Conservation (phyloP, 2,888 invertebrate genomes). For the Agonopterix alstromeriana region DNA sequence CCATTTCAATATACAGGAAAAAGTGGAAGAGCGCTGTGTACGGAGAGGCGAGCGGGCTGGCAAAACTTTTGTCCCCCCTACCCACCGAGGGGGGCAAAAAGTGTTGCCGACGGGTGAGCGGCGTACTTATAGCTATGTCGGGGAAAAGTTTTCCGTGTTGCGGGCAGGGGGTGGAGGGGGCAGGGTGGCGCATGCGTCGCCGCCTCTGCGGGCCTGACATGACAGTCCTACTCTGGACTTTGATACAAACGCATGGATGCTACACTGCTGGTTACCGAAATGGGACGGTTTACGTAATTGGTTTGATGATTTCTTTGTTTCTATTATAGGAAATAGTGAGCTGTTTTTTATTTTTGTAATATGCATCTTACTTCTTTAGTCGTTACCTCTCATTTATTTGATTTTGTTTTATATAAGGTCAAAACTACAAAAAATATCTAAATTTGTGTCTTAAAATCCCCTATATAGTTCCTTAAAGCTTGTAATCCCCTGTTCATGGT, state of each 20-base stretch:
- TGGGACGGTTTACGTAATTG: too few relatives aligned
- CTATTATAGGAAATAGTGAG: too few relatives aligned
- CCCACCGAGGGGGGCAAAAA: slow-evolving; percentile 68
- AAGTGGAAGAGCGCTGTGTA: slow-evolving; percentile 75
- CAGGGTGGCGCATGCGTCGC: slow-evolving; percentile 61
- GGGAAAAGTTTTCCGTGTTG: slow-evolving; percentile 77
- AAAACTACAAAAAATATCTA: too few relatives aligned
- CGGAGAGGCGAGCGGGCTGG: slow-evolving; percentile 66
- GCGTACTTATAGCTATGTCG: slow-evolving; percentile 69
- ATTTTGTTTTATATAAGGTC: too few relatives aligned
- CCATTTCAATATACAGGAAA: slow-evolving; percentile 77
- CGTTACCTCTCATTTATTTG: too few relatives aligned
- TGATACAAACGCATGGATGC: slow-evolving; percentile 32
- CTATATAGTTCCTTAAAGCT: too few relatives aligned
- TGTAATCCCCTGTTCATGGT: slow-evolving; percentile 4
- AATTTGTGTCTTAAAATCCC: too few relatives aligned
- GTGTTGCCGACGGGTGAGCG: slow-evolving; percentile 72
- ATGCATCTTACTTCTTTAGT: too few relatives aligned
- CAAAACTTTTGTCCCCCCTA: slow-evolving; percentile 70
- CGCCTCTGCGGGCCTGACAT: slow-evolving; percentile 48
- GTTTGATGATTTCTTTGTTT: too few relatives aligned
- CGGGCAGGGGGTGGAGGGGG: slow-evolving; percentile 53
- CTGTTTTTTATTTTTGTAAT: too few relatives aligned
- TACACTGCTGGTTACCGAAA: slow-evolving; percentile 3
- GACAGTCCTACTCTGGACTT: slow-evolving; percentile 63